phyloP scores from a whole-genome alignment of 2,888 invertebrate species.

The Luperina testacea region DNA sequence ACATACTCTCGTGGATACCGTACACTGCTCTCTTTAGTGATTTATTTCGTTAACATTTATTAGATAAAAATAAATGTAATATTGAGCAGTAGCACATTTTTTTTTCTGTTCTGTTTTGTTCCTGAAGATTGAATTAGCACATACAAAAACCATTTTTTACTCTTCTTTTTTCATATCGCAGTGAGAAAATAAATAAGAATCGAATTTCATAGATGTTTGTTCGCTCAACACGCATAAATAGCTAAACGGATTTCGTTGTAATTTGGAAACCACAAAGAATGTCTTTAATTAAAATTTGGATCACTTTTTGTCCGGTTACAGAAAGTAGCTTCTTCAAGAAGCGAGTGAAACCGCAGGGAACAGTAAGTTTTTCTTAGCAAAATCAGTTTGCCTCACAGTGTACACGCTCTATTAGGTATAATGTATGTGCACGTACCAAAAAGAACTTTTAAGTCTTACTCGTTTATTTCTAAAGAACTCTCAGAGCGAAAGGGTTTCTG shows the following conservation, averaged over 20 bases:
- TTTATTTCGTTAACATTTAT: constrained; percentile 22
- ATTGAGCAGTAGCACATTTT: neutral
- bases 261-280: neutral
- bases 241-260: too few relatives aligned
- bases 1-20: constrained; percentile 66
- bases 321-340: too few relatives aligned
- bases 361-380: neutral
- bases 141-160: neutral
- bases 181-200: neutral
- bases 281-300: neutral
- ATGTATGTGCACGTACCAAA: constrained; percentile 62
- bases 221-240: neutral
- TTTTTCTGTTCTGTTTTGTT: neutral
- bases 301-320: neutral
- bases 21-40: constrained; percentile 65
- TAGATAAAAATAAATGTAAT: neutral
- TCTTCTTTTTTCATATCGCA: neutral
- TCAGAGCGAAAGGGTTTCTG: constrained; percentile 51
- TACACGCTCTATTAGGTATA: constrained; percentile 63
- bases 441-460: constrained; percentile 65
- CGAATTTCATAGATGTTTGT: neutral
- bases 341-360: neutral
- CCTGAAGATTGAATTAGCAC: neutral
- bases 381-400: constrained; percentile 49
- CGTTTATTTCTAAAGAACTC: constrained; percentile 65